Evolutionary conservation across 1,140 invertebrate species (phyloP).

Genomic region (Sycophaga agraensis): DNA sequence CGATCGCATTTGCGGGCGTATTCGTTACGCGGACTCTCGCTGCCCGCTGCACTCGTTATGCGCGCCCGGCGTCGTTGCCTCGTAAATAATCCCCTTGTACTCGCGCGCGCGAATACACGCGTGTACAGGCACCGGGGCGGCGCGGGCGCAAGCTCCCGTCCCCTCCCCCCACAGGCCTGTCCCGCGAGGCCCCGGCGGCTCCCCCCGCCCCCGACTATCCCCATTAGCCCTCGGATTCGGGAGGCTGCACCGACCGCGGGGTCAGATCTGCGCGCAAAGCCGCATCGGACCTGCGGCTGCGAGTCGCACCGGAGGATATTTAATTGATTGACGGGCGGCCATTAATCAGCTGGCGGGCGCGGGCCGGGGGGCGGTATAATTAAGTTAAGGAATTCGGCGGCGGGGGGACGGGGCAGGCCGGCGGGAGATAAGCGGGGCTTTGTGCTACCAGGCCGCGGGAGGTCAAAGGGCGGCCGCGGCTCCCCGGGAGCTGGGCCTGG

Average conservation of each 20-base stretch:
- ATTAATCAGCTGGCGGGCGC: too few relatives aligned
- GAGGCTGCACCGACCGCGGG: too few relatives aligned
- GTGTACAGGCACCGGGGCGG: background rate
- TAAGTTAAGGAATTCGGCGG: background rate
- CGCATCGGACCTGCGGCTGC: too few relatives aligned
- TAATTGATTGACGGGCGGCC: too few relatives aligned
- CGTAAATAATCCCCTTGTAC: constrained; percentile 10
- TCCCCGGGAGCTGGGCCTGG: too few relatives aligned
- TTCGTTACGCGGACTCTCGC: constrained; percentile 22
- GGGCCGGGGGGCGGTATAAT: background rate
- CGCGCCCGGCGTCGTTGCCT: constrained; percentile 9
- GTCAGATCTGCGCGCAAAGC: too few relatives aligned
- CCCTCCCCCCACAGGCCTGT: background rate
- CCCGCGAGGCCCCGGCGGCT: too few relatives aligned
- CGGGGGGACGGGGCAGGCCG: background rate
- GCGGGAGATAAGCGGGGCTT: too few relatives aligned
- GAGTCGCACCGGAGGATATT: too few relatives aligned
- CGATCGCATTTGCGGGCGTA: background rate
- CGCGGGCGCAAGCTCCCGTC: background rate
- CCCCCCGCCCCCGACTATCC: too few relatives aligned
- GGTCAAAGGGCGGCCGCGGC: background rate
- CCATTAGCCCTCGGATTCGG: too few relatives aligned
- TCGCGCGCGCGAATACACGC: background rate
- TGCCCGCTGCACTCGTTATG: constrained; percentile 6
- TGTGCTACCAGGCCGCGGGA: background rate